Conservation (phyloP, 2,113 vertebrate genomes). For the Todiramphus saurophagus region DNA sequence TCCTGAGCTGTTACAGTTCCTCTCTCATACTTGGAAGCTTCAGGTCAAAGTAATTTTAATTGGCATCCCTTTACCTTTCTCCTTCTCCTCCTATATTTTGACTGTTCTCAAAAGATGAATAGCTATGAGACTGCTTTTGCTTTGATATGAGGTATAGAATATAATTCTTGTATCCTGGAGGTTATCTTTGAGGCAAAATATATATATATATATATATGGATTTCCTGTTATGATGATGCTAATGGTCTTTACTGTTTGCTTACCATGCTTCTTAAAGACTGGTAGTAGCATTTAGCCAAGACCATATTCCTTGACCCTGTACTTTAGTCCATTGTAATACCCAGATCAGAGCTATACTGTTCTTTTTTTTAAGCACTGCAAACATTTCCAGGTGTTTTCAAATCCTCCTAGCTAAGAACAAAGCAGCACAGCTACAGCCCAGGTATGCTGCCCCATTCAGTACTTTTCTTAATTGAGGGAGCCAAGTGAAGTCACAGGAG, state of each 20-base stretch:
- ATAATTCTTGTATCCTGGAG: background rate
- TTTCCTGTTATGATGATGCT: background rate
- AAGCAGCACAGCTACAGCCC: background rate
- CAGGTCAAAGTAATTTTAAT: background rate
- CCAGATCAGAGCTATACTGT: background rate
- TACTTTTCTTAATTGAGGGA: background rate
- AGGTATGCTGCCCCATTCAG: background rate
- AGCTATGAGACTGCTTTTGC: background rate
- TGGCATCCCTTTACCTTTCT: slow-evolving; percentile 5
- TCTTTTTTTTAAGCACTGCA: background rate
- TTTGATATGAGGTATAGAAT: background rate
- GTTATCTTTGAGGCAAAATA: background rate
- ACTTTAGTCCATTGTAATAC: background rate
- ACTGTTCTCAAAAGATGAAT: background rate
- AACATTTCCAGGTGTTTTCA: background rate
- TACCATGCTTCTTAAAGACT: background rate
- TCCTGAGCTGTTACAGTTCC: background rate
- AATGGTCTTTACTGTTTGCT: background rate
- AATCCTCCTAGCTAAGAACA: background rate
- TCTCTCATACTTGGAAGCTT: background rate
- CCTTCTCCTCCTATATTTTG: background rate
- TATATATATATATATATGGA: background rate
- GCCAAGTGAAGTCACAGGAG: background rate
- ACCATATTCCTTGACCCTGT: background rate
- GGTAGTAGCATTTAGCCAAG: background rate